Evolutionary conservation across 2,113 vertebrate genomes (phyloP), one percentile per base, ranked within the genome.

Genomic region (Tenebrosternarchus preto): DNA sequence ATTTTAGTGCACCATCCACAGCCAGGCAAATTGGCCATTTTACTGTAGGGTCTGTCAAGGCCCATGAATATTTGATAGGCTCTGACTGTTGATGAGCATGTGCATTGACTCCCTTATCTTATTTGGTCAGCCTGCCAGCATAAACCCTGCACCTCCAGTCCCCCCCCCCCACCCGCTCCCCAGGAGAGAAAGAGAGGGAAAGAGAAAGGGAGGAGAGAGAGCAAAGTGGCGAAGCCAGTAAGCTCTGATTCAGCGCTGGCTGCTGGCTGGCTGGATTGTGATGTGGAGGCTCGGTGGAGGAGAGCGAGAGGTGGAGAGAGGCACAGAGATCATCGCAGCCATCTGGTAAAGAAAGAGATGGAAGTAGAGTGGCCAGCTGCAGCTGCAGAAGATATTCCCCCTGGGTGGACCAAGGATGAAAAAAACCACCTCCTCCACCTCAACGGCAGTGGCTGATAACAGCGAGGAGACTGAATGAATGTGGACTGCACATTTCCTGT

Each of bases 1-100:
- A 63, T 81, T 81, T 84, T 73, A 81, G 64, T 81, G 56, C 73
- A 77, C 79, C 75, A 78, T 76, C 80, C 74, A 67, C 76, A 76
- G 59, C 73, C 76, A 78, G 83, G 81, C 80, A 86, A 87, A 87
- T 85, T 87, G 84, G 82, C 82, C 84, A 82, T 80, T 86, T 87
- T 87, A 84, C 86, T 84, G 83, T 82, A 77, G 86, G 77, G 84
- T 81, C 77, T 74, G 82, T 82, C 70, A 87, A 84, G 78, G 60
- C 79, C 85, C 71, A 86, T 86, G 85, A 86, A 88, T 88, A 88
- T 86, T 88, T 86, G 81, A 88, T 86, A 66, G 83, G 1, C 57
- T 68, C 76, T 85, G 29, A 39, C 77, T 82, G 81, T 85, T 86
- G 86, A 86, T 85, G 86, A 85, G 78, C 81, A 79, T 77, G 82